Evolutionary conservation across 2,113 vertebrate species (phyloP).

Genomic region (Lamprologus ornatipinnis): DNA sequence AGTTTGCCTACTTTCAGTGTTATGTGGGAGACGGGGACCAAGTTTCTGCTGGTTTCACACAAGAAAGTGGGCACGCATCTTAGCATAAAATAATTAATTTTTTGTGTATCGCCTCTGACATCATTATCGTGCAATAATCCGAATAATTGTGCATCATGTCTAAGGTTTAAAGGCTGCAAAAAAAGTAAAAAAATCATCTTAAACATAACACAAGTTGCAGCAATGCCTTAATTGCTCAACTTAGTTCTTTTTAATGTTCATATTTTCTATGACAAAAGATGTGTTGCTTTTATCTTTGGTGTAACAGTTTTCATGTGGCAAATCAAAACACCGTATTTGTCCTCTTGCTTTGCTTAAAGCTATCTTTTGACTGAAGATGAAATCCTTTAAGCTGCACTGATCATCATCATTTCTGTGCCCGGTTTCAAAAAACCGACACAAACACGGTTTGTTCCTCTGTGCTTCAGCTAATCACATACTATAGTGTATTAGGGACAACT

Average conservation of each 20-base stretch:
- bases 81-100: not conserved
- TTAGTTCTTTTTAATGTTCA: not conserved
- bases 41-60: not conserved
- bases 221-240: not conserved
- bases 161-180: not conserved
- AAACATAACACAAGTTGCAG: not conserved
- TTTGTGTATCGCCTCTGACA: not conserved
- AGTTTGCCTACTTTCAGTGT: not conserved
- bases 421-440: not conserved
- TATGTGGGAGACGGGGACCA: not conserved
- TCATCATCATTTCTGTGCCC: not conserved
- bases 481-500: not conserved
- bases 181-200: not conserved
- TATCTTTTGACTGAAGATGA: not conserved
- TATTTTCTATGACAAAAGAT: not conserved
- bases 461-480: slow-evolving; percentile 1
- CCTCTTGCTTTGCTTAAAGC: not conserved
- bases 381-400: not conserved
- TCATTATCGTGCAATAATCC: not conserved
- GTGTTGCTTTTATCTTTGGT: not conserved
- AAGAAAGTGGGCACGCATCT: not conserved
- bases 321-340: not conserved
- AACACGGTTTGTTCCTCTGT: not conserved
- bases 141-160: not conserved
- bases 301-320: not conserved